These are phyloP conservation scores for Araneus ventricosus DNA, from an alignment of 1,140 invertebrate genomes.

Conservation along the genomic window DNA sequence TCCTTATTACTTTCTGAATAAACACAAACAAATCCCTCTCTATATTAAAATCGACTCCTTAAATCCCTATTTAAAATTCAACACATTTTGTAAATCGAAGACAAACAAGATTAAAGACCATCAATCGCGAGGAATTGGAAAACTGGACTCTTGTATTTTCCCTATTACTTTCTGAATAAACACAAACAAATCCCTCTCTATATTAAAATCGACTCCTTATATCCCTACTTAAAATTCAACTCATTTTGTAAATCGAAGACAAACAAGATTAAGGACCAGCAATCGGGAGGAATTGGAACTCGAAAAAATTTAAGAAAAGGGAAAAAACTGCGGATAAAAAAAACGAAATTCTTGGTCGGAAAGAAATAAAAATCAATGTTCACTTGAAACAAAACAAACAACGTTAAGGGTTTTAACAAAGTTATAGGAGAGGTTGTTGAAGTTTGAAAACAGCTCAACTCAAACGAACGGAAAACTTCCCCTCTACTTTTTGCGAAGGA, in stretches of 20 bases:
- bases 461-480: conserved; percentile 39
- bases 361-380: conserved; percentile 64
- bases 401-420: conserved; percentile 65
- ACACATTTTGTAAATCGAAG: too few relatives aligned
- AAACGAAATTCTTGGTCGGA: too few relatives aligned
- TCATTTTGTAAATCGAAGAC: conserved; percentile 7
- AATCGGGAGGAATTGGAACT: background rate
- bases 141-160: too few relatives aligned
- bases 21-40: too few relatives aligned
- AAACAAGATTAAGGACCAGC: background rate
- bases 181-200: background rate
- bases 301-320: background rate
- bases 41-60: too few relatives aligned
- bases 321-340: background rate
- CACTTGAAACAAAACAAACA: conserved; percentile 59
- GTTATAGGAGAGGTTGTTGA: conserved; percentile 37
- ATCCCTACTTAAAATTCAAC: background rate
- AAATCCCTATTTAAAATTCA: too few relatives aligned
- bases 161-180: background rate
- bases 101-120: too few relatives aligned
- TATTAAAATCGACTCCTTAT: background rate
- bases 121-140: too few relatives aligned
- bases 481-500: background rate
- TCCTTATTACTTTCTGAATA: too few relatives aligned
- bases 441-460: conserved; percentile 52